Conservation (phyloP, 2,888 invertebrate species). For the Diploptera punctata region DNA sequence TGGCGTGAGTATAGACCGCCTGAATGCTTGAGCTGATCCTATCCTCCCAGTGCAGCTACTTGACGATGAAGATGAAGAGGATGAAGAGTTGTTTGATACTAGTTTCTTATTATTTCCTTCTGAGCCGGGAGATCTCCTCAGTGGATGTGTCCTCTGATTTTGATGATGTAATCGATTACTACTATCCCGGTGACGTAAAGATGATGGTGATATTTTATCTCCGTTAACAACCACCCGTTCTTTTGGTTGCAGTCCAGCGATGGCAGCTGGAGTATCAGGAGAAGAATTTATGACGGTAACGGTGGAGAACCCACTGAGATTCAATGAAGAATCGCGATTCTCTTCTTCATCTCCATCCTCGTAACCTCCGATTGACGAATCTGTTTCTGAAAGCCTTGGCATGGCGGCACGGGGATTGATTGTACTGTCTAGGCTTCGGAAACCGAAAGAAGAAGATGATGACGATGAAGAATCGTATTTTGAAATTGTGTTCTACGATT, state of each 20-base stretch:
- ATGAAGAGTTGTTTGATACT: constrained; percentile 46
- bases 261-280: constrained; percentile 36
- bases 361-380: constrained; percentile 62
- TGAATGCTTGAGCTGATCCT: constrained; percentile 6
- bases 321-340: constrained; percentile 46
- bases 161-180: constrained; percentile 29
- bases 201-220: constrained; percentile 48
- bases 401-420: constrained; percentile 57
- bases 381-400: constrained; percentile 52
- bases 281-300: constrained; percentile 36
- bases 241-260: constrained; percentile 33
- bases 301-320: constrained; percentile 38
- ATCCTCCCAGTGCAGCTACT: constrained; percentile 30
- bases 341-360: constrained; percentile 62
- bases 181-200: constrained; percentile 41
- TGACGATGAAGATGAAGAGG: constrained; percentile 51
- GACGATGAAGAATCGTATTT: constrained; percentile 55
- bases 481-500: constrained; percentile 64
- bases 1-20: not conserved
- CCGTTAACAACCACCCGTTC: constrained; percentile 35
- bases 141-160: constrained; percentile 13
- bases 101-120: constrained; percentile 50
- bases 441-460: constrained; percentile 65
- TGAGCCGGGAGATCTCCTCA: constrained; percentile 52
- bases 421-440: constrained; percentile 68